These are phyloP conservation scores for Apus apus DNA, from an alignment of 2,113 vertebrate species.

Conservation along the genomic window DNA sequence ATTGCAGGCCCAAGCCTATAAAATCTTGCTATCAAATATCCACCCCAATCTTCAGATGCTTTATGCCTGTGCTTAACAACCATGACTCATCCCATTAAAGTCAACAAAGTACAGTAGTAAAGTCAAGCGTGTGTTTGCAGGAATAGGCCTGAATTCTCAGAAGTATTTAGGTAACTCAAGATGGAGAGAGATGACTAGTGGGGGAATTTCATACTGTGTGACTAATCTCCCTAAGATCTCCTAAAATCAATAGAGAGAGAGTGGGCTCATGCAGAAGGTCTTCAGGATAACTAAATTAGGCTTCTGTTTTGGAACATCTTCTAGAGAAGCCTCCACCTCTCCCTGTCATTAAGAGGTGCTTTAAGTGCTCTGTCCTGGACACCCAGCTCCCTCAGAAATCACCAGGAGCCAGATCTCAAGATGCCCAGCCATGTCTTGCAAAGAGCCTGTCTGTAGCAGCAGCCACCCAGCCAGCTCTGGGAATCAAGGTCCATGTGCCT, in stretches of 20 bases:
- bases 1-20: conserved; percentile 31
- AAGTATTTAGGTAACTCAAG: conserved; percentile 60
- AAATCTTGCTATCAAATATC: conserved; percentile 57
- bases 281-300: conserved; percentile 3
- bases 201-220: conserved; percentile 51
- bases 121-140: conserved; percentile 56
- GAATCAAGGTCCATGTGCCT: accelerated
- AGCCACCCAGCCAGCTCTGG: not conserved
- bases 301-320: conserved; percentile 37
- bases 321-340: not conserved
- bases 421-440: not conserved
- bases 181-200: conserved; percentile 35
- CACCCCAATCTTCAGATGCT: conserved; percentile 49
- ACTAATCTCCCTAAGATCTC: conserved; percentile 56
- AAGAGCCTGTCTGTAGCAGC: not conserved
- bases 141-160: conserved; percentile 28
- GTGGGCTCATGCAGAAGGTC: not conserved
- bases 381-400: accelerated
- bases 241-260: not conserved
- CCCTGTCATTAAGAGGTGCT: not conserved
- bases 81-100: conserved; percentile 65
- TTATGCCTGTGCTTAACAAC: conserved; percentile 57
- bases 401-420: not conserved
- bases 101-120: conserved; percentile 66
- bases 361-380: not conserved